phyloP scores from a whole-genome alignment of 2,888 invertebrate species.

The Erannis defoliaria region DNA sequence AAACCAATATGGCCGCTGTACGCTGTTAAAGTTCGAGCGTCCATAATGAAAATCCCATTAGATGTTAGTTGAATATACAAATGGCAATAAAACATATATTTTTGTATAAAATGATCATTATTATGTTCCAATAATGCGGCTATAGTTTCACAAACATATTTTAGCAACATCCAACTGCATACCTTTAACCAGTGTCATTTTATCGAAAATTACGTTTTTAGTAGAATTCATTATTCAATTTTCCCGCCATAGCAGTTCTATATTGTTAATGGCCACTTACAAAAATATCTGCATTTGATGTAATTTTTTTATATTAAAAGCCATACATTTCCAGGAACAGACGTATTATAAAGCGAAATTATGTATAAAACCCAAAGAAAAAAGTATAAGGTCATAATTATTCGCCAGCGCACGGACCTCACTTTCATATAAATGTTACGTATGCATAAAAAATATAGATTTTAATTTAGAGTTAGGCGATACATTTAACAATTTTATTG shows the following conservation, averaged over 20 bases:
- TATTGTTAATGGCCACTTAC: neutral
- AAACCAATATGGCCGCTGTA: too few species aligned
- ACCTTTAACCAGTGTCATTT: neutral
- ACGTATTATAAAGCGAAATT: neutral
- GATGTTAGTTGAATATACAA: slow-evolving; percentile 19
- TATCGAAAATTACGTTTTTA: neutral
- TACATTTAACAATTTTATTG: slow-evolving; percentile 20
- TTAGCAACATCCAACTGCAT: neutral
- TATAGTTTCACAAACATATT: slow-evolving; percentile 6
- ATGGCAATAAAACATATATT: slow-evolving; percentile 33
- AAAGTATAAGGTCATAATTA: slow-evolving; percentile 5
- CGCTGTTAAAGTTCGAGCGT: too few species aligned
- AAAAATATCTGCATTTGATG: neutral
- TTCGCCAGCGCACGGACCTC: slow-evolving; percentile 32
- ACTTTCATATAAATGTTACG: slow-evolving; percentile 35
- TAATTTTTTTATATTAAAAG: neutral
- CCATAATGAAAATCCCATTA: neutral
- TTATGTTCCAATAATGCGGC: slow-evolving; percentile 17
- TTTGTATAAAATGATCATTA: slow-evolving; percentile 27
- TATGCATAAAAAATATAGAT: slow-evolving; percentile 22
- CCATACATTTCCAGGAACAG: neutral
- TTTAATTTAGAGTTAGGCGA: slow-evolving; percentile 26
- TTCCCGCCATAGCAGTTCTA: neutral
- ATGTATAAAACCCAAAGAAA: slow-evolving; percentile 2
- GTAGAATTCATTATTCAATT: neutral